Percentiles rank a stretch among this genome's conserved stretches.
phyloP scores from a whole-genome alignment of 2,888 invertebrate species.

The Spisula solida region DNA sequence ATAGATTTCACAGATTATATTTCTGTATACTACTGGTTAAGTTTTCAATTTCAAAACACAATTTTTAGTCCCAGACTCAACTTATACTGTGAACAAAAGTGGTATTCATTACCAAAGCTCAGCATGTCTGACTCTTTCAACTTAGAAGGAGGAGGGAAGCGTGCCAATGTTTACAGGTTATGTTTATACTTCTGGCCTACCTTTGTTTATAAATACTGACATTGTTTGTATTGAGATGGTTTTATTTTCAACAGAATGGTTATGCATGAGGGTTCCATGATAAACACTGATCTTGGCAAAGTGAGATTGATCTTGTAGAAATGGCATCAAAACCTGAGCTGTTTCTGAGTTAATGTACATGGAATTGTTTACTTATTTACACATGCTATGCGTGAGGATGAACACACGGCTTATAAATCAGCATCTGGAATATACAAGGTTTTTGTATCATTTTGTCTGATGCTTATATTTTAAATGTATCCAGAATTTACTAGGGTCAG shows the following conservation, averaged over 20 bases:
- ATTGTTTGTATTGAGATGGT: constrained; percentile 53
- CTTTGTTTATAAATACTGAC: constrained; percentile 61
- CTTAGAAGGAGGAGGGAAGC: not conserved
- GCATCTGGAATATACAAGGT: not conserved
- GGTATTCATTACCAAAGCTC: not conserved
- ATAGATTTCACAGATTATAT: constrained; percentile 6
- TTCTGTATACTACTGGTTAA: not conserved
- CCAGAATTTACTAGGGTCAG: too few relatives aligned
- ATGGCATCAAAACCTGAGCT: not conserved
- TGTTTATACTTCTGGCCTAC: constrained; percentile 52
- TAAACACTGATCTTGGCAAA: constrained; percentile 11
- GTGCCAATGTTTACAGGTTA: constrained; percentile 33
- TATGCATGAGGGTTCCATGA: constrained; percentile 19
- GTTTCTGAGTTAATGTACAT: constrained; percentile 1
- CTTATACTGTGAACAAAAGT: not conserved
- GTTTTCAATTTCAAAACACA: constrained; percentile 6
- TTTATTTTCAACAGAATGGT: constrained; percentile 47
- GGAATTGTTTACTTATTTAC: constrained; percentile 5
- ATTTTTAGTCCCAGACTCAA: not conserved
- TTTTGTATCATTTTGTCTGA: not conserved
- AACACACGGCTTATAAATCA: not conserved
- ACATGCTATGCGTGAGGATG: not conserved
- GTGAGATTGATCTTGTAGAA: constrained; percentile 10
- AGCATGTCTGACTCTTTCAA: constrained; percentile 1
- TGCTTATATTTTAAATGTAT: too few relatives aligned